Base-by-base conservation (phyloP, 2,113 vertebrate genomes). In the Sturnira hondurensis region DNA sequence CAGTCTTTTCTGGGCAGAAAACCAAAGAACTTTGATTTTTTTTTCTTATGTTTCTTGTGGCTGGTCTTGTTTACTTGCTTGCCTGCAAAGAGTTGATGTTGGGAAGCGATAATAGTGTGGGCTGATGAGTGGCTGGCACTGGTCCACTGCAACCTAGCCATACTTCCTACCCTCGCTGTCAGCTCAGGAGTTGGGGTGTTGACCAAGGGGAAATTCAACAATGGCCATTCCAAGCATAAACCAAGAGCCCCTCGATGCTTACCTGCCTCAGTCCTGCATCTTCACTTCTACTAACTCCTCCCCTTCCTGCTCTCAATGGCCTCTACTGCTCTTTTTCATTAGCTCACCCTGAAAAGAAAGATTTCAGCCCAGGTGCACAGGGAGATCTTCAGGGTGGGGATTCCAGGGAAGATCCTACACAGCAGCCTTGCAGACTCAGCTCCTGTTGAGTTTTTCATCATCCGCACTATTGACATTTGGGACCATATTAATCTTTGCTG, bases 21-120 rank as follows among this genome's bases (percentile, higher is more conserved):
- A 96, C 86, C 95, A 97, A 96, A 96, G 70, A 97, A 31, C 80
- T 76, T 77, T 86, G 94, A 84, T 97, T 28, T 1, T 24, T 1
- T 24, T 80, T 95, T 97, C 68, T 82, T 90, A 95, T 87, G 56
- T 91, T 91, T 90, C 76, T 94, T 50, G 14, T 63, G 82, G 94
- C 97, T 95, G 93, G 82, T n/a, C 78, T 95, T 97, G 96, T 83
- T 98, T 98, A 97, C 76, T 56, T 84, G 95, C 89, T 93, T 84
- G 93, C 89, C 81, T 97, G 68, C 24, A 54, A 78, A 97, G 95
- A 92, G 61, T 85, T 56, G 41, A 91, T 1, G 73, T 13, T 17
- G 50, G 88, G 91, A 96, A 41, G 89, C 52, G 90, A 19, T 96
- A 97, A 96, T 63, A 68, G 74, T 85, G 97, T 89, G 94, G 82